A percentile compares a stretch with the other conserved stretches of the same genome.
Conservation (phyloP, 2,888 invertebrate species). For the Cephus nigrinus region DNA sequence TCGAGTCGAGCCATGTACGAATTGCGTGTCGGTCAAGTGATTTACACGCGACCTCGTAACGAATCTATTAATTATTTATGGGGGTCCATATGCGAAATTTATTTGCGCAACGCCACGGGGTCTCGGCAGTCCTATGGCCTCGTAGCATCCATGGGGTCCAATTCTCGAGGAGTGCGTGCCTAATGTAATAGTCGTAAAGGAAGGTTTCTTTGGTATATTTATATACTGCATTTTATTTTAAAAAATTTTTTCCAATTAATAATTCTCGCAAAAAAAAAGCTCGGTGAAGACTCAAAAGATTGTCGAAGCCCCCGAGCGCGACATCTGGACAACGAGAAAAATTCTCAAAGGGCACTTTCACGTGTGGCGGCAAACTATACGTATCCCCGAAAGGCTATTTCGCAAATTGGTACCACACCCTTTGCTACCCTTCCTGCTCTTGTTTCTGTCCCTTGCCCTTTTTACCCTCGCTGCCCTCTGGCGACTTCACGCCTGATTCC, state of each 20-base stretch:
- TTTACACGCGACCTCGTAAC: constrained; percentile 56
- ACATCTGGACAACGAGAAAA: constrained; percentile 43
- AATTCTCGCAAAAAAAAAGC: not conserved
- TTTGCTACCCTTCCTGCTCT: constrained; percentile 38
- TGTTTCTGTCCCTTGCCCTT: not conserved
- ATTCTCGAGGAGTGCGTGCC: constrained; percentile 23
- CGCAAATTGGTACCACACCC: constrained; percentile 58
- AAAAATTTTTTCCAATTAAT: not conserved
- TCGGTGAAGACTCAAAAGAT: not conserved
- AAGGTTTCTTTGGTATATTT: not conserved
- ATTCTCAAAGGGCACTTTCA: not conserved
- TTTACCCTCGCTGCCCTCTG: constrained; percentile 23
- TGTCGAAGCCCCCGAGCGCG: constrained; percentile 11
- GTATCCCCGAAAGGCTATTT: constrained; percentile 33
- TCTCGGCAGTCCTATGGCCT: constrained; percentile 31
- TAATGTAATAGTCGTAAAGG: constrained; percentile 25
- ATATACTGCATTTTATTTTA: not conserved
- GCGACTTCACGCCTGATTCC: constrained; percentile 49
- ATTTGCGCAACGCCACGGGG: constrained; percentile 51
- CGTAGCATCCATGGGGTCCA: constrained; percentile 10
- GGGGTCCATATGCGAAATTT: constrained; percentile 48
- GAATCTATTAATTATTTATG: constrained; percentile 63
- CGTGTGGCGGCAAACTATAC: not conserved
- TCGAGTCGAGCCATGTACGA: constrained; percentile 31
- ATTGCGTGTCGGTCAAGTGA: constrained; percentile 52